Evolutionary conservation across 2,888 invertebrate species (phyloP).

Genomic region (Molanna angustata): DNA sequence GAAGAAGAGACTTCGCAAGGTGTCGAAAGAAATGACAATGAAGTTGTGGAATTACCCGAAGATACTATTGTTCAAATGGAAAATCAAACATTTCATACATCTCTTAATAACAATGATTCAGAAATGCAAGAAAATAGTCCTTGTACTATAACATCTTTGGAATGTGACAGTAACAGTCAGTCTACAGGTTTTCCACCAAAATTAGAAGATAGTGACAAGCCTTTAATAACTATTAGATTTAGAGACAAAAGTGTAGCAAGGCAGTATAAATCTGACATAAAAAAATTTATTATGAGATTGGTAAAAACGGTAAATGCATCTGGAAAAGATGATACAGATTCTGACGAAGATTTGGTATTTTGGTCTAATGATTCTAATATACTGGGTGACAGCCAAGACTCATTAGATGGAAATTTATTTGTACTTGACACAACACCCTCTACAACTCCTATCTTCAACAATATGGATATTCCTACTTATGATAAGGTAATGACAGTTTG

Average conservation of each 20-base stretch:
- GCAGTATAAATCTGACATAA: slow-evolving; percentile 48
- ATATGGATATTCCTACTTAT: slow-evolving; percentile 43
- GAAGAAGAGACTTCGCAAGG: slow-evolving; percentile 10
- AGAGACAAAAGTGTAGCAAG: slow-evolving; percentile 46
- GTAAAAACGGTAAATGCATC: slow-evolving; percentile 42
- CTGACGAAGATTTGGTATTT: slow-evolving; percentile 46
- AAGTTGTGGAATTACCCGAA: not conserved
- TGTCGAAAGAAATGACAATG: slow-evolving; percentile 2
- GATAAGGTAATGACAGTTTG: slow-evolving; percentile 42
- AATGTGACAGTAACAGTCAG: slow-evolving; percentile 30
- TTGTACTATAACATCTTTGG: slow-evolving; percentile 9
- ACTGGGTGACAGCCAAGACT: slow-evolving; percentile 39
- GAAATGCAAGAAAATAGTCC: slow-evolving; percentile 11
- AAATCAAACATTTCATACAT: not conserved
- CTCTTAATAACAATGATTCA: slow-evolving; percentile 9
- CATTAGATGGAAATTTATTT: slow-evolving; percentile 41
- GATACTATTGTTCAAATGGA: not conserved
- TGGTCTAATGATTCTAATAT: slow-evolving; percentile 48
- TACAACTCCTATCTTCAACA: slow-evolving; percentile 33
- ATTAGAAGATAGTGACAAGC: slow-evolving; percentile 44
- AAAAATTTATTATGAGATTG: slow-evolving; percentile 48
- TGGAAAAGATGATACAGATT: slow-evolving; percentile 40
- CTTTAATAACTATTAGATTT: slow-evolving; percentile 49
- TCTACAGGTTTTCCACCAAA: slow-evolving; percentile 43
- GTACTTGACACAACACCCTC: slow-evolving; percentile 49